These are phyloP conservation scores for Daubentonia madagascariensis DNA, from an alignment of 2,113 vertebrate species.

Conservation along the genomic window DNA sequence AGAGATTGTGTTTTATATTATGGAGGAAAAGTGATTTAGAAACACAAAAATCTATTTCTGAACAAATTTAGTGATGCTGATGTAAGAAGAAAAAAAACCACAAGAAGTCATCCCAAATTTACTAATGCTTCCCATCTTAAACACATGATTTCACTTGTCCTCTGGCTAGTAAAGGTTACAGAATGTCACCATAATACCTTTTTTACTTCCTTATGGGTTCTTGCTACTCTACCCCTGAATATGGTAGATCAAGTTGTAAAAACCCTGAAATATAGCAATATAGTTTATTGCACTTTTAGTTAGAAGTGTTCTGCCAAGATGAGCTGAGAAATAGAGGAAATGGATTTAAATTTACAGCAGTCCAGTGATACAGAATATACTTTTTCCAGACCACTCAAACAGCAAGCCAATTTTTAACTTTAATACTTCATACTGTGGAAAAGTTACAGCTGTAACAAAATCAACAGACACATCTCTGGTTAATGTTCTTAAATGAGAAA, in stretches of 20 bases:
- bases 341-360: slow-evolving; percentile 46
- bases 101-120: slow-evolving; percentile 87
- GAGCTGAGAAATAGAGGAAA: slow-evolving; percentile 40
- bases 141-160: slow-evolving; percentile 86
- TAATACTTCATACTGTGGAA: not conserved
- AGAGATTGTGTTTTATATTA: not conserved
- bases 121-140: slow-evolving; percentile 80
- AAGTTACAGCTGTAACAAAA: slow-evolving; percentile 10
- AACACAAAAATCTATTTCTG: slow-evolving; percentile 47
- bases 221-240: slow-evolving; percentile 50
- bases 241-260: slow-evolving; percentile 42
- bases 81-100: slow-evolving; percentile 80
- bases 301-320: slow-evolving; percentile 40
- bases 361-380: not conserved
- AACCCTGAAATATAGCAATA: not conserved
- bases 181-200: slow-evolving; percentile 71
- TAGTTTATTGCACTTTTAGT: slow-evolving; percentile 46
- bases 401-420: not conserved
- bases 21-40: slow-evolving; percentile 19
- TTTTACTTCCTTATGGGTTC: slow-evolving; percentile 76
- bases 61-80: slow-evolving; percentile 49
- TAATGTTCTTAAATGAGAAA: not conserved
- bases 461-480: not conserved
- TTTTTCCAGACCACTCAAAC: not conserved
- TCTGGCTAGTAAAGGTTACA: slow-evolving; percentile 77